phyloP scores from a whole-genome alignment of 2,113 vertebrate genomes.

The Sorex araneus region DNA sequence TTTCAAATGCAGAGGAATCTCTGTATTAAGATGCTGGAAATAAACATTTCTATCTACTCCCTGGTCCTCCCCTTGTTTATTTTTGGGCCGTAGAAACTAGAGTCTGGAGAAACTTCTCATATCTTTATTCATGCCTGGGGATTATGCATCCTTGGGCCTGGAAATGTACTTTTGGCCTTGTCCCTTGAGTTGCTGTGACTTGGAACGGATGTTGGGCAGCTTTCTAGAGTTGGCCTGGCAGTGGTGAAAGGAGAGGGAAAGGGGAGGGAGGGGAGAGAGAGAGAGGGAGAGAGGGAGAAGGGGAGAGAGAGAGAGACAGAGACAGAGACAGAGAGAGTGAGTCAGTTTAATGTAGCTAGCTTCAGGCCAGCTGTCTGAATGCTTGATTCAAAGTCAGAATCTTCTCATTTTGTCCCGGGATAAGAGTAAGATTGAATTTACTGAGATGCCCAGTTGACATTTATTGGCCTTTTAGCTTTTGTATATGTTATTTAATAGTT shows the following conservation, averaged over 20 bases:
- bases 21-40: constrained; percentile 28
- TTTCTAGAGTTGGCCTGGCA: background rate
- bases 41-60: background rate
- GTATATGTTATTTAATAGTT: constrained; percentile 5
- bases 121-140: background rate
- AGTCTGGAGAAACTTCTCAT: background rate
- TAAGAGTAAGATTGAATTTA: background rate
- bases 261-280: too few species aligned
- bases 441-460: background rate
- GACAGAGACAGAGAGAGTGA: background rate
- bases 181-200: background rate
- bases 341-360: too few species aligned
- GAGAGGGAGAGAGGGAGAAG: too few species aligned
- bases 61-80: background rate
- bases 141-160: background rate
- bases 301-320: too few species aligned
- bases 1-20: constrained; percentile 39
- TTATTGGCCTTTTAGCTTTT: background rate
- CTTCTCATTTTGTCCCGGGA: background rate
- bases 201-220: background rate
- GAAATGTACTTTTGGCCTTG: background rate
- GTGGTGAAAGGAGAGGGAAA: background rate
- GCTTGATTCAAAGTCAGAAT: background rate
- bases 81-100: constrained; percentile 1
- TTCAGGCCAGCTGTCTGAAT: background rate